Base-by-base conservation (phyloP, 2,797 vertebrate species). In the Hyperoplus lanceolatus region DNA sequence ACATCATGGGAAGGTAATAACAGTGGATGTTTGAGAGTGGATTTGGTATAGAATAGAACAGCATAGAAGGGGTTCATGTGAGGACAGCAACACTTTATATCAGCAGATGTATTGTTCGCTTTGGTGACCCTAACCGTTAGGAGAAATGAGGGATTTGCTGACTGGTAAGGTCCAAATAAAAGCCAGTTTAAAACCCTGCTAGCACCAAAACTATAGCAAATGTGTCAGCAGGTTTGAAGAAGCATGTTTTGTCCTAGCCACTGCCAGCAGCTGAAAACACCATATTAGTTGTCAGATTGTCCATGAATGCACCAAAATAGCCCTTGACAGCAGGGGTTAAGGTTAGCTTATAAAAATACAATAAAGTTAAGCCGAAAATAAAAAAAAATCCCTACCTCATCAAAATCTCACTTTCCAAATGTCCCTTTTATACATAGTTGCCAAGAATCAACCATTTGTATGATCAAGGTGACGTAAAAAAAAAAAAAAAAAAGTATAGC, bases 1-100 rank as follows among this genome's bases (percentile, higher is more conserved):
- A 86, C 89, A 83, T 70, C 76, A 81, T 55, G 45, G 60, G 63
- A 68, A 88, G 80, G 88, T 88, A 86, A 92, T 90, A 86, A 84
- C 70, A 81, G 88, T 69, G 82, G 86, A 90, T 81, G 77, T 84
- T 77, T 80, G 70, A 91, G 79, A 70, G 72, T 75, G 61, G 29
- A 3, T 29, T 53, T 56, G 61, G 48, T 51, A n/a, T 10, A 57
- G 79, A 69, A 21, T 21, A 74, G 78, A 54, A 78, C 69, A 9
- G 69, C 61, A 3, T 3, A 29, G 29, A 29, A 29, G 29, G 69
- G 39, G 77, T 67, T 74, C 65, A 53, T 42, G 63, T 39, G 64
- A 74, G 73, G 66, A 13, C 39, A 66, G 58, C 63, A 49, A 29
- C 42, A 54, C 65, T 61, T 68, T 49, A 48, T 74, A 64, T 50